Conservation (phyloP, 2,113 vertebrate species). For the Clarias gariepinus region DNA sequence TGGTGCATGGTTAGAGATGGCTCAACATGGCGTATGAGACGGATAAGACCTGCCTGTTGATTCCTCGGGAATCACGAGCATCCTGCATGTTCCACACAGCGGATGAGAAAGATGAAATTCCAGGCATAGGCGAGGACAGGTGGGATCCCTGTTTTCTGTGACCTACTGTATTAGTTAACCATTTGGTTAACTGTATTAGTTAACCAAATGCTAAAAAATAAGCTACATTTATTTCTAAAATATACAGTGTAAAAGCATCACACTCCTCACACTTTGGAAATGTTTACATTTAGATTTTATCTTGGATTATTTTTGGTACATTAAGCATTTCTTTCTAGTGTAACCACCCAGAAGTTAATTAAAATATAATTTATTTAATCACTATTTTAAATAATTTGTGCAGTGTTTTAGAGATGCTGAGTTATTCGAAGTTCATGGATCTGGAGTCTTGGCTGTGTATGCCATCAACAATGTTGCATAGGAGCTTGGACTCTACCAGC, state of each 20-base stretch:
- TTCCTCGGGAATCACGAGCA: conserved; percentile 64
- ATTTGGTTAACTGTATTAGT: too few relatives aligned
- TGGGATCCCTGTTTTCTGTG: conserved; percentile 38
- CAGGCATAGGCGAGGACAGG: conserved; percentile 73
- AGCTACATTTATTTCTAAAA: neutral
- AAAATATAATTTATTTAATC: neutral
- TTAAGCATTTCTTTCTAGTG: neutral
- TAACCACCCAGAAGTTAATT: neutral
- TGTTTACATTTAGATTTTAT: neutral
- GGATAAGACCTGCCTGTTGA: conserved; percentile 65
- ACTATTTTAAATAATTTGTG: neutral
- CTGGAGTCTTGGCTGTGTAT: conserved; percentile 81
- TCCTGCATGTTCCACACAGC: conserved; percentile 69
- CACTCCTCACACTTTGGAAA: neutral
- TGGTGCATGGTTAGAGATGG: conserved; percentile 61
- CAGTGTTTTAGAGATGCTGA: conserved; percentile 80
- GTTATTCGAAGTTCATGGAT: conserved; percentile 75
- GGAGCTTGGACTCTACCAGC: conserved; percentile 56
- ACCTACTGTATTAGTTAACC: too few relatives aligned
- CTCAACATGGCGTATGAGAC: conserved; percentile 73
- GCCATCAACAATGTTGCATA: conserved; percentile 72
- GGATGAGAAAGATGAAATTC: conserved; percentile 72
- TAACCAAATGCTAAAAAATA: neutral
- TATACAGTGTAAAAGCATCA: neutral
- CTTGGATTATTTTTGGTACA: neutral